Conservation (phyloP, 1,140 invertebrate species). For the Arion vulgaris region DNA sequence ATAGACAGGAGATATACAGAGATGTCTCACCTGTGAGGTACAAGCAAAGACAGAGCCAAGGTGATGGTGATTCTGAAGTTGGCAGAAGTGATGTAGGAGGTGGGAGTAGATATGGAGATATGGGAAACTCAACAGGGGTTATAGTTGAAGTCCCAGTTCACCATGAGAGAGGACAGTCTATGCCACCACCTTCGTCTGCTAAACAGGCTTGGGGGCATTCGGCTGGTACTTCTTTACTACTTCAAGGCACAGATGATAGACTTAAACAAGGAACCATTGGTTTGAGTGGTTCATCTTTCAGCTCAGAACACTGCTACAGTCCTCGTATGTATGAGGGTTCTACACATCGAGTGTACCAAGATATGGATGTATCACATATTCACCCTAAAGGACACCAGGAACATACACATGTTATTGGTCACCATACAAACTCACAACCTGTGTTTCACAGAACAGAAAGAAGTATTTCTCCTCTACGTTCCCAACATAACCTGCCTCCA, state of each 20-base stretch:
- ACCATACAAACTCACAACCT: constrained; percentile 30
- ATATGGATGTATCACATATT: constrained; percentile 23
- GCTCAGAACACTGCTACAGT: constrained; percentile 49
- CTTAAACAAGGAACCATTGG: constrained; percentile 6
- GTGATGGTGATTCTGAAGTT: constrained; percentile 3
- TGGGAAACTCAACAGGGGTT: constrained; percentile 35
- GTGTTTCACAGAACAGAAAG: constrained; percentile 39
- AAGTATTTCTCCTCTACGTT: constrained; percentile 40
- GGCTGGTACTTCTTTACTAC: not conserved
- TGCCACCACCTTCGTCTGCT: constrained; percentile 4
- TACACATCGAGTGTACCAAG: constrained; percentile 16
- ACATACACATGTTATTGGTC: not conserved
- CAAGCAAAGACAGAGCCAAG: not conserved
- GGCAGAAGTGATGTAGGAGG: not conserved
- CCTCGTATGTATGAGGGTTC: constrained; percentile 49
- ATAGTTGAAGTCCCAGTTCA: constrained; percentile 52
- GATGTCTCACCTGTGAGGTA: constrained; percentile 24
- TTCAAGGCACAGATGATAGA: constrained; percentile 3
- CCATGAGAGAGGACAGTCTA: constrained; percentile 45
- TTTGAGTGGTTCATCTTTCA: not conserved
- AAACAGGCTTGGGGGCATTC: not conserved
- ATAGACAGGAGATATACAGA: constrained; percentile 11
- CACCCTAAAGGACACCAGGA: not conserved
- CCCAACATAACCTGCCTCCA: constrained; percentile 9
- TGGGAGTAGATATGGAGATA: constrained; percentile 30